Percentiles rank a stretch among this genome's conserved stretches.
phyloP scores from a whole-genome alignment of 2,113 vertebrate species.

The Chinchilla lanigera region DNA sequence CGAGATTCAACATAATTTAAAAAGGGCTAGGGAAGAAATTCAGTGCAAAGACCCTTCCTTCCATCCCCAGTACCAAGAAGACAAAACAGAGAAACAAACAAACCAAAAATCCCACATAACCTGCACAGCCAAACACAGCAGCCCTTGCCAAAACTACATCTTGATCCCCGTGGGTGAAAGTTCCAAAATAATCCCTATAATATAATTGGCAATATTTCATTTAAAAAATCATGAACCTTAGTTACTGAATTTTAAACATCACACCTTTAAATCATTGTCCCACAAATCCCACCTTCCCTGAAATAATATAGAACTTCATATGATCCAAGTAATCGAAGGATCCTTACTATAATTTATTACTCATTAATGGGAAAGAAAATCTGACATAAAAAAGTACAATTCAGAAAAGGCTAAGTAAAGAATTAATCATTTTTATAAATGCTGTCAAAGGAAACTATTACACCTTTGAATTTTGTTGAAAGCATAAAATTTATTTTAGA shows the following conservation, averaged over 20 bases:
- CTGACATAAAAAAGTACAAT: constrained; percentile 43
- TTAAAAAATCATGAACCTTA: not conserved
- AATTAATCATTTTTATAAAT: constrained; percentile 69
- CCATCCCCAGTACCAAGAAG: not conserved
- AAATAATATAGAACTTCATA: not conserved
- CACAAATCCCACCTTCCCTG: not conserved
- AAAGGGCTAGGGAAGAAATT: not conserved
- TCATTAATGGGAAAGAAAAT: constrained; percentile 62
- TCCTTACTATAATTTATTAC: constrained; percentile 56
- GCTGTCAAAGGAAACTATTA: constrained; percentile 53
- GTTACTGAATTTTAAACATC: not conserved
- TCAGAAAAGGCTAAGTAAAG: constrained; percentile 47
- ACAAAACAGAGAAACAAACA: not conserved
- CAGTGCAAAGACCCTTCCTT: not conserved
- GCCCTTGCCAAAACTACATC: not conserved
- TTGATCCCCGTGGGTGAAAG: not conserved
- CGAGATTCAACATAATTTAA: not conserved
- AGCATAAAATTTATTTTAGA: constrained; percentile 61
- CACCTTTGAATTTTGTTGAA: constrained; percentile 50
- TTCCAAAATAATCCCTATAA: not conserved
- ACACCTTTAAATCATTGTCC: not conserved
- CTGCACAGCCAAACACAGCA: fast-evolving
- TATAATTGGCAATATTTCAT: not conserved
- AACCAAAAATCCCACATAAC: not conserved
- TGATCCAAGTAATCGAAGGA: constrained; percentile 62